A percentile compares a stretch with the other conserved stretches of the same genome.
Conservation (phyloP, 1,140 invertebrate species). For the Uloborus diversus region DNA sequence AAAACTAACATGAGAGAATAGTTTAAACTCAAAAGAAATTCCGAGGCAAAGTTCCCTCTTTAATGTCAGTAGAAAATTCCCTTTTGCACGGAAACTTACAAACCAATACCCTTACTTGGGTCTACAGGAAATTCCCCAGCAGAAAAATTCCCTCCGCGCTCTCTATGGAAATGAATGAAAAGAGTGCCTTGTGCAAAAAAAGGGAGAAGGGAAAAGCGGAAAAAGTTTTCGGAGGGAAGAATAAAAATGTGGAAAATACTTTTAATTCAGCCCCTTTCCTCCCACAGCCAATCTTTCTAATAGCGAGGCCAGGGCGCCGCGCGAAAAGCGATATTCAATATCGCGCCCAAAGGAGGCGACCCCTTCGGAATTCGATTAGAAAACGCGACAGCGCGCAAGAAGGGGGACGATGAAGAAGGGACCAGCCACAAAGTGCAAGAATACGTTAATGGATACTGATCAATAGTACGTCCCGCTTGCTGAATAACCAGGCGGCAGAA, state of each 20-base stretch:
- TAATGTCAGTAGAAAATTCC: too few species aligned
- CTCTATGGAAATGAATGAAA: slow-evolving; percentile 35
- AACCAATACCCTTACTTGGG: slow-evolving; percentile 1
- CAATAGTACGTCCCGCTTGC: too few species aligned
- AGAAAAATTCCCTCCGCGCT: slow-evolving; percentile 3
- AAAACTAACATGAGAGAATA: too few species aligned
- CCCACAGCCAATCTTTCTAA: slow-evolving; percentile 52
- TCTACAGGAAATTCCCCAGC: neutral
- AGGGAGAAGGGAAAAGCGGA: neutral
- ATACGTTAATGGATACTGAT: too few species aligned
- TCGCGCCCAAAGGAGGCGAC: slow-evolving; percentile 13
- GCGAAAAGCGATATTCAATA: slow-evolving; percentile 56
- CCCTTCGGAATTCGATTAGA: slow-evolving; percentile 55
- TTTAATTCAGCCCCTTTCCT: slow-evolving; percentile 42
- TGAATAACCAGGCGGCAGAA: too few species aligned
- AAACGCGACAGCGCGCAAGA: slow-evolving; percentile 46
- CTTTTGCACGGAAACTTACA: too few species aligned
- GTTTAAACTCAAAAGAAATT: too few species aligned
- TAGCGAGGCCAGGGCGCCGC: slow-evolving; percentile 16
- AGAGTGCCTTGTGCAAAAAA: neutral
- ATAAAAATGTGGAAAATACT: slow-evolving; percentile 17
- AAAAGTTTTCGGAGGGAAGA: slow-evolving; percentile 8
- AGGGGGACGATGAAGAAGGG: slow-evolving; percentile 6
- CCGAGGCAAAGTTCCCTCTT: too few species aligned
- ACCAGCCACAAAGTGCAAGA: slow-evolving; percentile 14